A percentile compares a stretch with the other conserved stretches of the same genome.
These are phyloP conservation scores for Oxycera nigricornis DNA, from an alignment of 2,888 invertebrate species.

Conservation along the genomic window DNA sequence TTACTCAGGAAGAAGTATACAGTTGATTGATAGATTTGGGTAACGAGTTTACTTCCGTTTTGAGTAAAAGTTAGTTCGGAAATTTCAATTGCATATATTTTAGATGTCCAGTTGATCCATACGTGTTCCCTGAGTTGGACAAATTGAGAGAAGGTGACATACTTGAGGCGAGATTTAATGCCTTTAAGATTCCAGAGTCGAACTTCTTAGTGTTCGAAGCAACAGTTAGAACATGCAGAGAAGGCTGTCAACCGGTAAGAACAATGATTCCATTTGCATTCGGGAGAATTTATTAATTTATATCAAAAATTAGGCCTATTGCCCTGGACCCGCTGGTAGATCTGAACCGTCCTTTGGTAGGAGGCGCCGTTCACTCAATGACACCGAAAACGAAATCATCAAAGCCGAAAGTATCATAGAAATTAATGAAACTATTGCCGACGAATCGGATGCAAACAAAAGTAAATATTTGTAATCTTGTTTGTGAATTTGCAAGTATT, in stretches of 20 bases:
- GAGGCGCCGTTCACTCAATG: constrained; percentile 66
- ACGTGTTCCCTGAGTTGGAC: constrained; percentile 90
- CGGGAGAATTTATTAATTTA: too few relatives aligned
- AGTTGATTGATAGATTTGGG: constrained; percentile 89
- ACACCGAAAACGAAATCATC: constrained; percentile 51
- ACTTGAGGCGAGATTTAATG: constrained; percentile 89
- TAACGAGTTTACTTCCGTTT: constrained; percentile 59
- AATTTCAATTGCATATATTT: not conserved
- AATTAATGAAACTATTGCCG: constrained; percentile 42
- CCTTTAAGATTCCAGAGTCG: constrained; percentile 93
- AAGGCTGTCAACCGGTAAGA: constrained; percentile 82
- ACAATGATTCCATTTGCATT: not conserved
- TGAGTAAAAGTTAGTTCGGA: not conserved
- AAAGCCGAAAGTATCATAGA: constrained; percentile 51
- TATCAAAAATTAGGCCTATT: constrained; percentile 75
- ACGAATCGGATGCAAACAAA: constrained; percentile 47
- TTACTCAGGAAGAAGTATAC: constrained; percentile 88
- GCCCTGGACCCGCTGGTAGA: constrained; percentile 79
- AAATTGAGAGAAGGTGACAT: constrained; percentile 85
- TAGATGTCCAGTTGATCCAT: constrained; percentile 90
- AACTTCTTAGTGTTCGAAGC: constrained; percentile 94
- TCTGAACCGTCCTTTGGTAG: constrained; percentile 84
- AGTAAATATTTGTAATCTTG: constrained; percentile 52
- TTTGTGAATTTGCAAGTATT: too few relatives aligned
- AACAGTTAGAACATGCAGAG: constrained; percentile 85